Conservation (phyloP, 1,140 invertebrate species). For the Apolygus lucorum region DNA sequence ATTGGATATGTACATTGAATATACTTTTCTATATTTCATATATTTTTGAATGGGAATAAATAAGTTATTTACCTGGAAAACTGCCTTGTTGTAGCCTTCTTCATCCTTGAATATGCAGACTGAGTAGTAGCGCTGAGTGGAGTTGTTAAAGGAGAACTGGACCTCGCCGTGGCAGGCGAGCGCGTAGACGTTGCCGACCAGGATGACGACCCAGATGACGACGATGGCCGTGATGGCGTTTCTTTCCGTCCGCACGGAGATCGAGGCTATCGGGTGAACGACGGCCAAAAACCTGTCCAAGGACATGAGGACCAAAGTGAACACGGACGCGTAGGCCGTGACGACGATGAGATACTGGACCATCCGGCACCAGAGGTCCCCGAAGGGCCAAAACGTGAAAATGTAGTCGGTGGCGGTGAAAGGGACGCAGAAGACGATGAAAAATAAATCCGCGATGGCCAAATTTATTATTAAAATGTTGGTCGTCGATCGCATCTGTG, state of each 20-base stretch:
- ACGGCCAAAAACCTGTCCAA: conserved; percentile 86
- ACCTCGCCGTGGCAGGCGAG: conserved; percentile 70
- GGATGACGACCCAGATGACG: conserved; percentile 71
- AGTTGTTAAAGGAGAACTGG: conserved; percentile 51
- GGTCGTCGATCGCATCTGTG: conserved; percentile 86
- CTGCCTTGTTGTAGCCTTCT: conserved; percentile 56
- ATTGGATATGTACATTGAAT: too few species aligned
- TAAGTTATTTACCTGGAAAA: conserved; percentile 51
- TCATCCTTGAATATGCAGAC: conserved; percentile 55
- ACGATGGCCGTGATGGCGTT: conserved; percentile 73
- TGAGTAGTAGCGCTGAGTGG: conserved; percentile 47
- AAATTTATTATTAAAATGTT: conserved; percentile 85
- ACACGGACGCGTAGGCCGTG: conserved; percentile 86
- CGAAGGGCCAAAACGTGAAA: conserved; percentile 81
- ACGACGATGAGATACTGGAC: conserved; percentile 77
- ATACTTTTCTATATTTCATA: too few species aligned
- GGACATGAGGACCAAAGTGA: conserved; percentile 91
- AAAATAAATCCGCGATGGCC: conserved; percentile 82
- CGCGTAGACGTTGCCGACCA: conserved; percentile 64
- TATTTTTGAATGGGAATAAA: too few species aligned
- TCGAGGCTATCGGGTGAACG: conserved; percentile 84
- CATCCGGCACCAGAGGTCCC: conserved; percentile 81
- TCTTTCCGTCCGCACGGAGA: conserved; percentile 74
- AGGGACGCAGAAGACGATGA: conserved; percentile 92
- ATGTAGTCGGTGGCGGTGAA: conserved; percentile 86